These are phyloP conservation scores for Bhutanitis thaidina DNA, from an alignment of 2,888 invertebrate genomes.

Conservation along the genomic window DNA sequence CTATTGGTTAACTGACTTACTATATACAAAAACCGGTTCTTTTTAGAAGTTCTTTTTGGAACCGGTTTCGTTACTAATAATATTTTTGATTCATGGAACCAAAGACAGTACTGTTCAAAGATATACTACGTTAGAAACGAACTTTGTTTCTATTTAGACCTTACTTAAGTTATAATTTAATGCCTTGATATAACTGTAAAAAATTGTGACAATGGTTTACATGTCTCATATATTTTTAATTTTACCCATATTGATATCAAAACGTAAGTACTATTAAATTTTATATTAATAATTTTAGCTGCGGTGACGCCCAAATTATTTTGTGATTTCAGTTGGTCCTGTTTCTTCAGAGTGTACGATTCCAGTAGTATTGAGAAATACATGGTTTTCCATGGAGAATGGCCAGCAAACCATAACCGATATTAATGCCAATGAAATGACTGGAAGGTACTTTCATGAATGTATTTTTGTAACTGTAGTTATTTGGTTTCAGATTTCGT, in stretches of 20 bases:
- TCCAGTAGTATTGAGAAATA: constrained; percentile 88
- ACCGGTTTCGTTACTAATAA: no score
- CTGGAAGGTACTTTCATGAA: constrained; percentile 76
- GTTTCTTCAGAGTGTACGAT: constrained; percentile 82
- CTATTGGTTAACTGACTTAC: no score
- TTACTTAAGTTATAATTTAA: no score
- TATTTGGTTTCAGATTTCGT: no score
- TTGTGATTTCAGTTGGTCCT: constrained; percentile 47
- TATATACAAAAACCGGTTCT: no score
- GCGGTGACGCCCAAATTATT: constrained; percentile 56
- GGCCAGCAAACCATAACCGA: constrained; percentile 90
- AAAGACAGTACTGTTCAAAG: no score
- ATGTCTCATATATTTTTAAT: constrained; percentile 4
- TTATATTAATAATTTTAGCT: constrained; percentile 3
- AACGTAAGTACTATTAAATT: constrained; percentile 16
- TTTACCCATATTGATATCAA: constrained; percentile 3
- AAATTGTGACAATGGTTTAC: background rate
- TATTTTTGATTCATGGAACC: no score
- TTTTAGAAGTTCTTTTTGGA: no score
- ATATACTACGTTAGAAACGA: no score
- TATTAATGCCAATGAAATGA: constrained; percentile 90
- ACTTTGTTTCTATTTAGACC: no score
- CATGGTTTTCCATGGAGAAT: constrained; percentile 96
- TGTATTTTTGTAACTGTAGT: no score
- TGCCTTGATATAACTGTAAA: no score